These are phyloP conservation scores for Caenorhabditis virilis DNA, from an alignment of 2,888 invertebrate species.

Conservation along the genomic window DNA sequence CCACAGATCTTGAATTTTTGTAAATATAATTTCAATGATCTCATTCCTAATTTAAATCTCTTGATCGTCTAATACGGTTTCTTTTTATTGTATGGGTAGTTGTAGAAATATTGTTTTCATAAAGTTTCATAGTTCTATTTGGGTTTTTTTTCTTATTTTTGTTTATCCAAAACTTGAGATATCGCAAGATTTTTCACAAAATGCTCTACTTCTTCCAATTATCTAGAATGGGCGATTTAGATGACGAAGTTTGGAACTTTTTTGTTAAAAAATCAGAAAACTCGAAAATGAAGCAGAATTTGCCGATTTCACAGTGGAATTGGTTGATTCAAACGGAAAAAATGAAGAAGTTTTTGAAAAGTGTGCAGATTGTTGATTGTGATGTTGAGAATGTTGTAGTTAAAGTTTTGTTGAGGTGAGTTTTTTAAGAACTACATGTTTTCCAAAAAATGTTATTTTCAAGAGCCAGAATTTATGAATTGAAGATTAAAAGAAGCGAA, in stretches of 20 bases:
- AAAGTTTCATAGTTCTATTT: too few species aligned
- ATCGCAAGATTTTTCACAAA: too few species aligned
- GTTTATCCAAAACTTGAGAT: too few species aligned
- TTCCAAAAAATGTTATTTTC: too few species aligned
- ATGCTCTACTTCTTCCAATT: too few species aligned
- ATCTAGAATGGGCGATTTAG: constrained; percentile 2
- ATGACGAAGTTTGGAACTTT: constrained; percentile 1
- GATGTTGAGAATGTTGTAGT: not conserved
- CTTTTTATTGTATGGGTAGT: too few species aligned
- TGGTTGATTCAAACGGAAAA: not conserved
- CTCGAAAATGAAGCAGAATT: not conserved
- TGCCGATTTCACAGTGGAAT: not conserved
- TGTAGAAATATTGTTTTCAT: too few species aligned
- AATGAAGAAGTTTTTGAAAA: not conserved
- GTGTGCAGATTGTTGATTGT: not conserved
- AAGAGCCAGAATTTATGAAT: not conserved
- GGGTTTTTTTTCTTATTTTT: too few species aligned
- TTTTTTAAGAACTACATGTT: not conserved
- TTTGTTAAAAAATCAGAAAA: not conserved
- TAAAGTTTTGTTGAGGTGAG: not conserved
- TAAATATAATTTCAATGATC: too few species aligned
- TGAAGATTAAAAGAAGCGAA: not conserved
- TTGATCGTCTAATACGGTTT: too few species aligned
- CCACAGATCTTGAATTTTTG: too few species aligned
- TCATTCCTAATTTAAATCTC: too few species aligned